A percentile compares a stretch with the other conserved stretches of the same genome.
These are phyloP conservation scores for Amphiprion percula DNA, from an alignment of 2,113 vertebrate genomes.

Conservation along the genomic window DNA sequence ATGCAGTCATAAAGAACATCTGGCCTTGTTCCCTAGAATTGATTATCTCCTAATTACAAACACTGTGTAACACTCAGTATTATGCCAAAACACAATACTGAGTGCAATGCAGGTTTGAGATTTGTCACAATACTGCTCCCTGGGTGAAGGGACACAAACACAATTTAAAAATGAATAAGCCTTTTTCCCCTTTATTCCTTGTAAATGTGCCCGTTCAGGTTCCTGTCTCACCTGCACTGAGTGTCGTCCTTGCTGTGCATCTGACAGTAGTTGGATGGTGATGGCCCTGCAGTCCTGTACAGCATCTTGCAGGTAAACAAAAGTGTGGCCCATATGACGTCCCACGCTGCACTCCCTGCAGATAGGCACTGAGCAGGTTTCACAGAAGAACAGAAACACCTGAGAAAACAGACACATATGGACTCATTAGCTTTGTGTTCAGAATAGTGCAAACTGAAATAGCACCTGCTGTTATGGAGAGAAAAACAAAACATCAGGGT, in stretches of 20 bases:
- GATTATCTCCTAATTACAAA: too few species aligned
- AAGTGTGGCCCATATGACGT: constrained; percentile 94
- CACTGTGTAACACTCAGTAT: too few species aligned
- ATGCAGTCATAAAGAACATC: not conserved
- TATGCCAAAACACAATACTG: too few species aligned
- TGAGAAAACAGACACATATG: constrained; percentile 47
- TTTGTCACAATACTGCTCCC: too few species aligned
- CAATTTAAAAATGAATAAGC: too few species aligned
- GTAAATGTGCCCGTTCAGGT: not conserved
- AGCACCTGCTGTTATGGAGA: too few species aligned
- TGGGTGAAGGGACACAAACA: too few species aligned
- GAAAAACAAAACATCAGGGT: not conserved
- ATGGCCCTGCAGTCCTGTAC: constrained; percentile 95
- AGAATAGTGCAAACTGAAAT: not conserved
- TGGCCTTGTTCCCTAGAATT: too few species aligned
- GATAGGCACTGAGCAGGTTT: constrained; percentile 96
- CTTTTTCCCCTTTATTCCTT: not conserved
- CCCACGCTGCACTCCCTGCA: constrained; percentile 96
- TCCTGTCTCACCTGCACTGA: constrained; percentile 91
- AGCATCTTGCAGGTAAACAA: constrained; percentile 96
- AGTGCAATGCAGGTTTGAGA: too few species aligned
- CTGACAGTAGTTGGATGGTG: constrained; percentile 96
- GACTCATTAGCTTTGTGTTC: not conserved
- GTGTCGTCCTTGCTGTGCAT: constrained; percentile 96
- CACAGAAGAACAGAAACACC: constrained; percentile 98